Conservation (phyloP, 2,113 vertebrate genomes). For the Phrynosoma blainvillii region DNA sequence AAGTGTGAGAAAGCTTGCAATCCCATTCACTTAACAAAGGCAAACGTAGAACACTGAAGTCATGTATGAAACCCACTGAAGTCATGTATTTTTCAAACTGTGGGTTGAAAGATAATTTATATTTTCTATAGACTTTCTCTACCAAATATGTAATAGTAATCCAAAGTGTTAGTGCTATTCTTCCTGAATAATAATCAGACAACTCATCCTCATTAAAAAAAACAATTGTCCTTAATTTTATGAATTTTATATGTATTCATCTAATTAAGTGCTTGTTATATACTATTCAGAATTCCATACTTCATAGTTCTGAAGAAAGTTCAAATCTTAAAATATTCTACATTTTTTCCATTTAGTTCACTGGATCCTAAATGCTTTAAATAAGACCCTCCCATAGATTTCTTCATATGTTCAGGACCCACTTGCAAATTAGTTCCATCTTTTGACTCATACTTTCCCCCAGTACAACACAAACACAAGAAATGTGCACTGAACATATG, state of each 20-base stretch:
- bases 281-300: neutral
- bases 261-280: neutral
- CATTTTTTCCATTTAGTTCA: neutral
- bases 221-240: neutral
- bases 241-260: slow-evolving; percentile 1
- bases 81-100: neutral
- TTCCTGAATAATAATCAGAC: neutral
- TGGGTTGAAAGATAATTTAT: slow-evolving; percentile 7
- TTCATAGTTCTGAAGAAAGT: slow-evolving; percentile 23
- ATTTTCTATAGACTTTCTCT: slow-evolving; percentile 37
- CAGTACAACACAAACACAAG: neutral
- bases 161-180: neutral
- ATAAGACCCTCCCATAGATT: neutral
- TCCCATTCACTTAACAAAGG: slow-evolving; percentile 58
- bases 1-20: slow-evolving; percentile 66
- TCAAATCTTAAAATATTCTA: no score
- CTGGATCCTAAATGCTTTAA: neutral
- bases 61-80: slow-evolving; percentile 37
- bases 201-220: neutral
- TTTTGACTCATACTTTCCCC: neutral
- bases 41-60: slow-evolving; percentile 36
- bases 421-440: neutral
- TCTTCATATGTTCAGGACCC: neutral
- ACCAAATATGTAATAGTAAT: neutral
- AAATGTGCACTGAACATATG: neutral